These are phyloP conservation scores for Rachycentron canadum DNA, from an alignment of 2,797 vertebrate species.

Conservation along the genomic window DNA sequence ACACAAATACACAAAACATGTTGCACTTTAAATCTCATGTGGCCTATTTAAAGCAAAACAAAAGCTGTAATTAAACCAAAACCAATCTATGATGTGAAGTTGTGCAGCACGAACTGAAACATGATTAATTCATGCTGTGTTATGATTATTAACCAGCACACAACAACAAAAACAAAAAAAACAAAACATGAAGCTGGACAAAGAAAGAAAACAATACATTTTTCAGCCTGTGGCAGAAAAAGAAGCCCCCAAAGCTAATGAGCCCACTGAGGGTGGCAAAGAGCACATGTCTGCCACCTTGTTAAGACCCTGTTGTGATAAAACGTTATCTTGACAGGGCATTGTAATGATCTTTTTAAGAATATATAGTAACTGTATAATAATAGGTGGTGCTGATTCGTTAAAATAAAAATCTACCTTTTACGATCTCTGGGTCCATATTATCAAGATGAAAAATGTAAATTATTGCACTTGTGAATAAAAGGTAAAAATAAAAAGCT, in stretches of 20 bases:
- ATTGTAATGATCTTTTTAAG: conserved; percentile 8
- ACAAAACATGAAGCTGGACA: conserved; percentile 41
- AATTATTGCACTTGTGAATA: background rate
- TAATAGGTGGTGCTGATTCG: background rate
- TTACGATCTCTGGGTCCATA: background rate
- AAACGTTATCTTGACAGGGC: conserved; percentile 37
- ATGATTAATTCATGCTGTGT: conserved; percentile 62
- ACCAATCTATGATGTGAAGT: conserved; percentile 24
- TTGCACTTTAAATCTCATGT: conserved; percentile 10
- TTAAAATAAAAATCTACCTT: background rate
- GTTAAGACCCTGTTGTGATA: conserved; percentile 25
- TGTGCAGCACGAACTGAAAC: conserved; percentile 39
- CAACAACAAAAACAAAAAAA: conserved; percentile 14
- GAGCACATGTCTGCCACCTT: conserved; percentile 44
- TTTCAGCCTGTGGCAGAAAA: conserved; percentile 47
- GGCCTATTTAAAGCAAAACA: conserved; percentile 37
- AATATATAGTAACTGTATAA: background rate
- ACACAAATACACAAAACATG: conserved; percentile 28
- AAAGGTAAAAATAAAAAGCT: background rate
- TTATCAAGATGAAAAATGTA: background rate
- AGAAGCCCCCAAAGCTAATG: conserved; percentile 80
- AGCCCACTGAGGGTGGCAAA: conserved; percentile 45
- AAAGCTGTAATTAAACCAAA: conserved; percentile 44
- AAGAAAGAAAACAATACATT: conserved; percentile 23
- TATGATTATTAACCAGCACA: conserved; percentile 55